Base-by-base conservation (phyloP, 2,113 vertebrate genomes). In the Dicrurus megarhynchus region DNA sequence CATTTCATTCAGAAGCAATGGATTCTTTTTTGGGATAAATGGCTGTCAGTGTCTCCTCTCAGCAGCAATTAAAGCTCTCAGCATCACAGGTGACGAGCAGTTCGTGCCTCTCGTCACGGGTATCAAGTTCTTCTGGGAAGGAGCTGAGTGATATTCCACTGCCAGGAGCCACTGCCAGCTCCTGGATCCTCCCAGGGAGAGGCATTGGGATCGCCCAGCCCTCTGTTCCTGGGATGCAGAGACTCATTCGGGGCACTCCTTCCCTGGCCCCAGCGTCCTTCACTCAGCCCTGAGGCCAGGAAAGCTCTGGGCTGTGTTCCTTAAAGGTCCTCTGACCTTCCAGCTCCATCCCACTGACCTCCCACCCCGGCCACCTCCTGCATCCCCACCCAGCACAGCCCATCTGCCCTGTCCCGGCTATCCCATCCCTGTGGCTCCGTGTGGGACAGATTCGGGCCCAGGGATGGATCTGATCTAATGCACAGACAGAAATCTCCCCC, bases 41-140 rank as follows among this genome's bases (percentile, higher is more conserved):
- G 52, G 69, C 91, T 95, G 91, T 89, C 82, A 76, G 41, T 42
- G 41, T 49, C 93, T 94, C 70, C 84, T 89, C 73, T 79, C 87
- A 89, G 89, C 82, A 61, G 94, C 84, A 89, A 93, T 96, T 85
- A 90, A 61, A 90, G 83, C 80, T 82, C 33, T 82, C 52, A n/a
- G 69, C 56, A 0, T 64, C 81, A 35, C 57, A 0, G 52, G 60
- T 92, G 94, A 92, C 3, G 52, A 89, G 81, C 27, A 5, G 24
- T 46, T 95, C 41, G 9, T 89, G 86, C 83, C 65, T 81, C 73
- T 5, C 64, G 68, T 69, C 73, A 71, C 8, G 6, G 77, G 77
- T 70, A 55, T 39, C 73, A 21, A 37, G 87, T 49, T 67, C 63
- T 76, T 41, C 23, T 11, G 35, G 33, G 65, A 52, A 70, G 73